Base-by-base conservation (phyloP, 2,888 invertebrate species). In the Phortica magna region DNA sequence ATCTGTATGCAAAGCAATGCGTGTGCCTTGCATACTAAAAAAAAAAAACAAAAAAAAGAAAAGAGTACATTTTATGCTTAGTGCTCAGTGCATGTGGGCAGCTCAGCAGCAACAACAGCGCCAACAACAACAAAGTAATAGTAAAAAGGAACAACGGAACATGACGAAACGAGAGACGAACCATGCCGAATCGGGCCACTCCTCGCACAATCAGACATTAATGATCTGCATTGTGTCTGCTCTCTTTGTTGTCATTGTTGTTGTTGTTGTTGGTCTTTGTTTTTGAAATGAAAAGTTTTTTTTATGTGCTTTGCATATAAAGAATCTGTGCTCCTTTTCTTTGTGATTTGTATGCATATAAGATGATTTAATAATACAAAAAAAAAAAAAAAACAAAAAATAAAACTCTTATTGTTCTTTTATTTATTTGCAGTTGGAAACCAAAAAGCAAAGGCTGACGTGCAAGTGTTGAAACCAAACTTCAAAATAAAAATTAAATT, bases 381-480 rank as follows among this genome's bases (percentile, higher is more conserved):
- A 68, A 68, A 64, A 9, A 64, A n/a, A 61, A 68, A 48, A 68
- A 68, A 64, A 9, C 22, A 68, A 68, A 64, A 9, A 64, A 64
- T 12, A 39, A 42, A 7, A 65, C 39, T 41, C n/a, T 31, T 22
- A 39, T 39, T 53, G 48, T 9, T n/a, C 78, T 43, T 9, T 71
- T 72, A 9, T 64, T 7, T 22, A 53, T 0, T 82, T 83, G n/a
- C 79, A 83, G 82, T 72, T 77, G 14, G 53, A 71, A 22, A 2
- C 71, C 70, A 68, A 67, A 75, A 19, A 31, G 4, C 0, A 68
- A 74, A 76, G 19, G 9, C 48, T 55, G 55, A 19, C 14, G 31
- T 59, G 64, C 73, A 64, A 64, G 73, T 72, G 72, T 57, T 57
- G 59, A 57, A 42, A 31, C 71, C 43, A 53, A 72, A 72, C 55